Evolutionary conservation across 1,140 invertebrate genomes (phyloP).

Genomic region (Zaprionus nigranus): DNA sequence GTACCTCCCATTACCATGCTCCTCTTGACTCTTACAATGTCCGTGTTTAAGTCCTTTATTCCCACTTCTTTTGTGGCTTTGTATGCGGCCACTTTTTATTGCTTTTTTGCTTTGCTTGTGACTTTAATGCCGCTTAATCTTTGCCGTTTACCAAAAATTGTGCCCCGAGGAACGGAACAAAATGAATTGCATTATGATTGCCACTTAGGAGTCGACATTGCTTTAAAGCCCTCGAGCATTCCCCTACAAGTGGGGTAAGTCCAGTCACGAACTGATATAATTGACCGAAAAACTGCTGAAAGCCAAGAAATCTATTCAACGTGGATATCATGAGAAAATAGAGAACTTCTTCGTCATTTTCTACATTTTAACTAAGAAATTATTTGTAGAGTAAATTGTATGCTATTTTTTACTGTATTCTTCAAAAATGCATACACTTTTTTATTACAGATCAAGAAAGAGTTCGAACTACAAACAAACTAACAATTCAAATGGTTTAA

Average conservation of each 20-base stretch:
- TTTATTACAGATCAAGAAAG: too few relatives aligned
- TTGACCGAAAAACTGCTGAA: background rate
- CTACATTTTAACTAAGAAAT: too few relatives aligned
- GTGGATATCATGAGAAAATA: too few relatives aligned
- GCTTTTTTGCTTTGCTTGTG: conserved; percentile 64
- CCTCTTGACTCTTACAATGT: conserved; percentile 51
- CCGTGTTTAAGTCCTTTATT: conserved; percentile 46
- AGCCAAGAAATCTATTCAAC: background rate
- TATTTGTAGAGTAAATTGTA: too few relatives aligned
- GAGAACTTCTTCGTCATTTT: too few relatives aligned
- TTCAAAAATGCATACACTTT: too few relatives aligned
- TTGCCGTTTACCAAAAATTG: conserved; percentile 77
- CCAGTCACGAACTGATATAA: conserved; percentile 26
- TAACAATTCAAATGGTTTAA: too few relatives aligned
- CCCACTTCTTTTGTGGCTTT: conserved; percentile 68
- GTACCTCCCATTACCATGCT: conserved; percentile 1
- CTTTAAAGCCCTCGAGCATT: conserved; percentile 14
- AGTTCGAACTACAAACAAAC: too few relatives aligned
- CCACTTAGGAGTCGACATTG: conserved; percentile 11
- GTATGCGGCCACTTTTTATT: conserved; percentile 71
- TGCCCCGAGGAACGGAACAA: conserved; percentile 69
- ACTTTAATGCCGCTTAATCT: conserved; percentile 78
- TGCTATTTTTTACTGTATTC: too few relatives aligned
- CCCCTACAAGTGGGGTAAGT: conserved; percentile 15
- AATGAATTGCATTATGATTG: conserved; percentile 82